Base-by-base conservation (phyloP, 2,888 invertebrate species). In the Eupelmus urozonus region DNA sequence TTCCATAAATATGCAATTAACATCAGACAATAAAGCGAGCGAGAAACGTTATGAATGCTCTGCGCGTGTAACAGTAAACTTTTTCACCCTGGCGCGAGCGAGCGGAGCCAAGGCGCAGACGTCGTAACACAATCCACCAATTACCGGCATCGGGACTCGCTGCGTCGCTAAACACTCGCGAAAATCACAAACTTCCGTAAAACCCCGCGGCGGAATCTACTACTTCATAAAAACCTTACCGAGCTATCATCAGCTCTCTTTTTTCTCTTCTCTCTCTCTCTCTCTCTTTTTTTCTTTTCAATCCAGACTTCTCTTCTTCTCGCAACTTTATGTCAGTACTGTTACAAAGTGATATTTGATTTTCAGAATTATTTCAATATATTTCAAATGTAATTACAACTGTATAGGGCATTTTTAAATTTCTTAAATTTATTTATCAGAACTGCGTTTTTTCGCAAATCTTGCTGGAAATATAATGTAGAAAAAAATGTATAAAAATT, bases 1-100 rank as follows among this genome's bases (percentile, higher is more conserved):
- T 25, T 27, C 57, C 55, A 57, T 69, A 69, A 69, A 69, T 69
- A 57, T 69, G 57, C 69, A 69, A 70, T 59, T 70, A 70, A 59
- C 59, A 59, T 45, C 45, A 45, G 29, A 70, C 45, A 70, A 70
- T 67, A 67, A 53, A 70, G n/a, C 11, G 45, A 29, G 29, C n/a
- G n/a, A n/a, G n/a, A 69, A 70, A 59, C 59, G 29, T 59, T 59
- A 59, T 59, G 69, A 69, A 66, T 66, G 51, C 34, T 66, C 67
- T 53, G 34, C 1, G 13, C 34, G 65, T 45, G 29, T 74, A 74
- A 70, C 70, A 45, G 70, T 70, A 59, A 70, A 70, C 0, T 70
- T 70, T 70, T 70, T 70, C 70, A 70, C 45, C 42, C 55, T 23
- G n/a, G 1, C 49, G 45, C 27, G 13, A 55, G 25, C 42, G 53